phyloP scores from a whole-genome alignment of 1,140 invertebrate species.

The Drosophila saltans region DNA sequence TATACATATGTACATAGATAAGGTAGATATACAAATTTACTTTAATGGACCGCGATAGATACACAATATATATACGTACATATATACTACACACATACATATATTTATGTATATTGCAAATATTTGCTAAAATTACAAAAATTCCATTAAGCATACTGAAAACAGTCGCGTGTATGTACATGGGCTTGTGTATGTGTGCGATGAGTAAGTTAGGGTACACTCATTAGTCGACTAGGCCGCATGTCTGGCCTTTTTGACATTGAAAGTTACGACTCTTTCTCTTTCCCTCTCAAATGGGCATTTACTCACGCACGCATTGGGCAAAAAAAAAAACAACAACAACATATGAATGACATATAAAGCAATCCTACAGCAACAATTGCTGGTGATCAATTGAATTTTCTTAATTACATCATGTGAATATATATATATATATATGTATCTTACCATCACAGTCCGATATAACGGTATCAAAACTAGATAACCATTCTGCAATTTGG shows the following conservation, averaged over 20 bases:
- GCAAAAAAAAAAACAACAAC: too few species aligned
- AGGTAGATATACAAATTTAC: background rate
- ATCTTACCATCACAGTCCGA: constrained; percentile 93
- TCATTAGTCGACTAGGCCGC: constrained; percentile 18
- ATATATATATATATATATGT: background rate
- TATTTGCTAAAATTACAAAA: constrained; percentile 1
- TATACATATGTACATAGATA: too few species aligned
- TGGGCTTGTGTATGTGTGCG: background rate
- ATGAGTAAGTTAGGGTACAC: constrained; percentile 21
- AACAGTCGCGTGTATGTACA: background rate
- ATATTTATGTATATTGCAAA: background rate
- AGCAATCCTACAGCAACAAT: constrained; percentile 6
- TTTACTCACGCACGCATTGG: constrained; percentile 1
- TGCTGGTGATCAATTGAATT: constrained; percentile 10
- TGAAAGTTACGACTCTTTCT: constrained; percentile 54
- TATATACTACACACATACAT: background rate
- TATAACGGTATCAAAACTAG: constrained; percentile 91
- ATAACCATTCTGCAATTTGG: constrained; percentile 87
- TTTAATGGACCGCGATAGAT: constrained; percentile 7
- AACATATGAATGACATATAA: background rate
- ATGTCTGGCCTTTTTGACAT: constrained; percentile 61
- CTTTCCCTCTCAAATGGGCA: constrained; percentile 20
- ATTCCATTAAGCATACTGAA: background rate
- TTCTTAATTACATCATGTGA: constrained; percentile 7
- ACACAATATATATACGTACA: background rate